Percentiles rank a stretch among this genome's conserved stretches.
Conservation (phyloP, 2,113 vertebrate genomes). For the Peromyscus californicus region DNA sequence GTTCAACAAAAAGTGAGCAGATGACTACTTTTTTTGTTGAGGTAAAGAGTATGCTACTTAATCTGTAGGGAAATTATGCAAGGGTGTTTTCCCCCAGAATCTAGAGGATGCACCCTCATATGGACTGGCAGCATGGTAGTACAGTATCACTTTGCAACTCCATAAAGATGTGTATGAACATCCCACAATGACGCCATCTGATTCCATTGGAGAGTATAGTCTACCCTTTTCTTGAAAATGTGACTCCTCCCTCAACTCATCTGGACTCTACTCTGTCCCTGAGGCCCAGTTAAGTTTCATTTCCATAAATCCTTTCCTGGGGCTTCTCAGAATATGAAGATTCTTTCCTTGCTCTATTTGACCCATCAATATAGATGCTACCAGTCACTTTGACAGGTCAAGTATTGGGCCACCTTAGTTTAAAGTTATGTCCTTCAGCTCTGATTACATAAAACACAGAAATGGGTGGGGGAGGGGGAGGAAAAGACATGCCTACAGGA, state of each 20-base stretch:
- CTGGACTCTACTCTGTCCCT: not conserved
- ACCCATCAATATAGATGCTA: not conserved
- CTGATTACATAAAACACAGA: not conserved
- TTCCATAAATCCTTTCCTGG: not conserved
- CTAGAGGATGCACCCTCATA: not conserved
- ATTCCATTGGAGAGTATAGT: not conserved
- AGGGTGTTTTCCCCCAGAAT: not conserved
- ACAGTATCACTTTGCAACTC: not conserved
- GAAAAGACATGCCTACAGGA: not conserved
- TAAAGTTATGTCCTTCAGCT: not conserved
- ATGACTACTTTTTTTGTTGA: not conserved
- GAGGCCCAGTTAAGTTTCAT: not conserved
- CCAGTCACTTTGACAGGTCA: not conserved
- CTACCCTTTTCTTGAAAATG: not conserved
- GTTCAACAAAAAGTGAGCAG: not conserved
- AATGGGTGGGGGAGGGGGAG: accelerated
- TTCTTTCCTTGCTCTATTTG: not conserved
- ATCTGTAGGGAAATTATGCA: not conserved
- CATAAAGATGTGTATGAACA: not conserved
- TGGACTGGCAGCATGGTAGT: not conserved
- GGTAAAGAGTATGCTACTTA: not conserved
- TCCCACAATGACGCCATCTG: not conserved
- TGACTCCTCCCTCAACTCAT: not conserved
- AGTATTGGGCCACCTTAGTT: not conserved
- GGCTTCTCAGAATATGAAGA: not conserved